Conservation (phyloP, 2,797 vertebrate species). For the Naso thynnoides region DNA sequence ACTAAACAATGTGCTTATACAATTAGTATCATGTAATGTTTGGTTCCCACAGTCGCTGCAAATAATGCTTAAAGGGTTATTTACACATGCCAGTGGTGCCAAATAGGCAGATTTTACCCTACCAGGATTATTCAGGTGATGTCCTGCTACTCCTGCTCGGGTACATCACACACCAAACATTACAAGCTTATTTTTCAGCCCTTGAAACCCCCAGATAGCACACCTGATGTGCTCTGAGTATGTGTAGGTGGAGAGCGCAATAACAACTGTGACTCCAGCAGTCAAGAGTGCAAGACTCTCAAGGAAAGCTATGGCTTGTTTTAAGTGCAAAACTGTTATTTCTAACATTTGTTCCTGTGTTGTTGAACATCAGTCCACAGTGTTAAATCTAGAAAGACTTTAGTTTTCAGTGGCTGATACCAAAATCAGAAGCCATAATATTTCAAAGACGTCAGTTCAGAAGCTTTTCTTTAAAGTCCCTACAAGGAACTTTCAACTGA, state of each 20-base stretch:
- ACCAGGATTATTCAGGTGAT: slow-evolving; percentile 5
- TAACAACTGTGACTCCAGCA: slow-evolving; percentile 33
- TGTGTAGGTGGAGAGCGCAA: slow-evolving; percentile 17
- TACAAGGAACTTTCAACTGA: too few relatives aligned
- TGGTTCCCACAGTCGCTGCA: slow-evolving; percentile 1
- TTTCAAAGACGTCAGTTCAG: background rate
- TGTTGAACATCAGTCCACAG: background rate
- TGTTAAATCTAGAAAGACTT: background rate
- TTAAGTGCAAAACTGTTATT: slow-evolving; percentile 1
- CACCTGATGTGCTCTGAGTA: slow-evolving; percentile 15
- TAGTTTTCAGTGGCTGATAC: background rate
- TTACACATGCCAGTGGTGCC: slow-evolving; percentile 12
- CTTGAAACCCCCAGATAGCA: slow-evolving; percentile 34
- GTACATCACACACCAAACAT: slow-evolving; percentile 27
- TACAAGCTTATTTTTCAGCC: slow-evolving; percentile 25
- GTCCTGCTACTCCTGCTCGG: slow-evolving; percentile 12
- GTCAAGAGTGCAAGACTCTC: slow-evolving; percentile 1
- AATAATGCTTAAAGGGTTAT: background rate
- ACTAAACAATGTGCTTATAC: slow-evolving; percentile 7
- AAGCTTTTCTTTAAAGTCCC: background rate
- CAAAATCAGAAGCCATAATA: background rate
- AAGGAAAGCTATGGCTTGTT: background rate
- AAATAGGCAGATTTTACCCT: slow-evolving; percentile 26
- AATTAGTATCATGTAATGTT: slow-evolving; percentile 13
- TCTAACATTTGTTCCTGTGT: background rate